These are phyloP conservation scores for Nothura maculosa DNA, from an alignment of 2,797 vertebrate genomes.

Conservation along the genomic window DNA sequence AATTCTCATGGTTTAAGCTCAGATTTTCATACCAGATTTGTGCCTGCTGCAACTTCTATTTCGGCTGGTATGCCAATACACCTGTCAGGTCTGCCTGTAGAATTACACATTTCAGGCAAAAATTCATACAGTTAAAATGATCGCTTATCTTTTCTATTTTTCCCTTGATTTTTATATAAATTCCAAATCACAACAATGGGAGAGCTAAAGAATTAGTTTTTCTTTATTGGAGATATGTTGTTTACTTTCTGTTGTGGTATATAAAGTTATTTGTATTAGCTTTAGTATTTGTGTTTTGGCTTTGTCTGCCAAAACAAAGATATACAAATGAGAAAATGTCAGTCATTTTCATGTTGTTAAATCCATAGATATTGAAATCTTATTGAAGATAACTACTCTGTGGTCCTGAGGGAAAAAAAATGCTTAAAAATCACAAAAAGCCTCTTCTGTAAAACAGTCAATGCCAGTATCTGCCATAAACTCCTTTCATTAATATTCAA, in stretches of 20 bases:
- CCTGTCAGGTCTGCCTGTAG: neutral
- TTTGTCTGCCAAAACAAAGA: neutral
- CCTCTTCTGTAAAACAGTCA: too few species aligned
- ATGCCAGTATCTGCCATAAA: neutral
- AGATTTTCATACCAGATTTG: neutral
- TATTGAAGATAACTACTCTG: neutral
- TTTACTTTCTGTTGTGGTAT: neutral
- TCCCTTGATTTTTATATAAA: neutral
- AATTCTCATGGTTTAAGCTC: neutral
- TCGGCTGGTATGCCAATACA: neutral
- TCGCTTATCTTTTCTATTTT: neutral
- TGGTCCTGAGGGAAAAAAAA: neutral
- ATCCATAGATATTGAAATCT: neutral
- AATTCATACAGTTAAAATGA: neutral
- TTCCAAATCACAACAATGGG: neutral
- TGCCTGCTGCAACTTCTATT: neutral
- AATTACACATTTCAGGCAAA: too few species aligned
- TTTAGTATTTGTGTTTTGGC: neutral
- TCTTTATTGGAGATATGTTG: neutral
- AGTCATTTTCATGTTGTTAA: neutral
- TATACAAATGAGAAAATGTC: neutral
- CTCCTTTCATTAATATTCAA: neutral
- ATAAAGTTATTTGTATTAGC: neutral
- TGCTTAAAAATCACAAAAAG: neutral
- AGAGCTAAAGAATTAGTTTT: neutral